Evolutionary conservation across 2,888 invertebrate genomes (phyloP), one percentile per base, ranked within the genome.

Genomic region (Graphium colonna): DNA sequence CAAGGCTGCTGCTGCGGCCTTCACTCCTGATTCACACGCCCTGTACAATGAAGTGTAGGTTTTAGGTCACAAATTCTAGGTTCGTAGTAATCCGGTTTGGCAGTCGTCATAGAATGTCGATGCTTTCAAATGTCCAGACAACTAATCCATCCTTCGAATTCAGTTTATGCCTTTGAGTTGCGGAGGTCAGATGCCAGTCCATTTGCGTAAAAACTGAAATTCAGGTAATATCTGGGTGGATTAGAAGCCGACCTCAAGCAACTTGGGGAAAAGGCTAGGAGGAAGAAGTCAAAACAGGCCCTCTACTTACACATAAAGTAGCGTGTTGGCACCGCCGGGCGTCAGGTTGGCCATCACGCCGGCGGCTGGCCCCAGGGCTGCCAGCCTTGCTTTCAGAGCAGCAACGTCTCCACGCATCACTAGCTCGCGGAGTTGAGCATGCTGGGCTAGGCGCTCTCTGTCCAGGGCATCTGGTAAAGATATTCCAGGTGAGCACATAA

Each of bases 321-420:
- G 80, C 0, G 97, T 97, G 69, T 96, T 96, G 15, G 96, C 95
- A 0, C 97, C 97, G 56, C 94, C 94, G 0, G 96, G 96, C 1
- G 97, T 95, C 90, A 96, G 92, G 77, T 98, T 98, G 61, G 96
- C 92, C 50, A 97, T 91, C 46, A 93, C 92, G 48, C 94, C 94
- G 0, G 94, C 93, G 64, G 93, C 92, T 52, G 85, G 75, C 0
- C 92, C 93, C 45, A 94, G 80, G 4, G 93, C 91, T 45, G 92
- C 90, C 52, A 97, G 86, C 53, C 94, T 85, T 17, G 91, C 91
- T 62, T 91, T 91, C 9, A 96, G 93, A 31, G 92, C 91, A 12
- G 85, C 80, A 3, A 91, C 90, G 69, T 97, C 96, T 0, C 95
- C 95, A n/a, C 92, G 91, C 49, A 91, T 86, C 61, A 96, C 94